A percentile compares a stretch with the other conserved stretches of the same genome.
Evolutionary conservation across 2,888 invertebrate species (phyloP).

Genomic region (Andrena haemorrhoa): DNA sequence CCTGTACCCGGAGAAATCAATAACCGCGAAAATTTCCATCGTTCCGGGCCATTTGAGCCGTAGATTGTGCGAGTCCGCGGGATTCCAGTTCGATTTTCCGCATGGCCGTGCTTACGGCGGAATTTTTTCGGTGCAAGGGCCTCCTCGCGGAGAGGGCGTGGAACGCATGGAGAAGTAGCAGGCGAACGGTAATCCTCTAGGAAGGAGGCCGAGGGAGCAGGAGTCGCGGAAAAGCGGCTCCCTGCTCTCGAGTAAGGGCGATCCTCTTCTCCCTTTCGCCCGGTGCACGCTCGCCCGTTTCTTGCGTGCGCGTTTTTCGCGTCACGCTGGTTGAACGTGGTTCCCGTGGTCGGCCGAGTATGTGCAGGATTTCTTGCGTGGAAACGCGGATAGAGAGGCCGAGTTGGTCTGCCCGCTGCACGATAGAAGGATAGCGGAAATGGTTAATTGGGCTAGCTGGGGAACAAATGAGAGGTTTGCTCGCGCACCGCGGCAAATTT

Average conservation of each 20-base stretch:
- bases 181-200: background rate
- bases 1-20: slow-evolving; percentile 74
- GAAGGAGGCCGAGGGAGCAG: background rate
- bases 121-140: slow-evolving; percentile 66
- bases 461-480: slow-evolving; percentile 41
- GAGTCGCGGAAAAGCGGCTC: slow-evolving; percentile 25
- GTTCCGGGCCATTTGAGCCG: slow-evolving; percentile 75
- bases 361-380: slow-evolving; percentile 33
- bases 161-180: slow-evolving; percentile 26
- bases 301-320: slow-evolving; percentile 27
- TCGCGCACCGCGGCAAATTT: slow-evolving; percentile 24
- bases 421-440: slow-evolving; percentile 17
- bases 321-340: slow-evolving; percentile 16
- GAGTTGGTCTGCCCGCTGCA: slow-evolving; percentile 6
- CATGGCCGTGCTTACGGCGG: slow-evolving; percentile 69
- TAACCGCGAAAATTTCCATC: slow-evolving; percentile 78
- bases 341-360: background rate
- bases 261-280: background rate
- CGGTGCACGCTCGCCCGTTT: background rate
- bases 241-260: background rate
- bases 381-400: background rate
- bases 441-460: slow-evolving; percentile 46
- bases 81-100: slow-evolving; percentile 78
- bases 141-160: slow-evolving; percentile 13
- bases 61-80: slow-evolving; percentile 73